Evolutionary conservation across 2,797 vertebrate species (phyloP).

Genomic region (Sebastes ruberrimus): DNA sequence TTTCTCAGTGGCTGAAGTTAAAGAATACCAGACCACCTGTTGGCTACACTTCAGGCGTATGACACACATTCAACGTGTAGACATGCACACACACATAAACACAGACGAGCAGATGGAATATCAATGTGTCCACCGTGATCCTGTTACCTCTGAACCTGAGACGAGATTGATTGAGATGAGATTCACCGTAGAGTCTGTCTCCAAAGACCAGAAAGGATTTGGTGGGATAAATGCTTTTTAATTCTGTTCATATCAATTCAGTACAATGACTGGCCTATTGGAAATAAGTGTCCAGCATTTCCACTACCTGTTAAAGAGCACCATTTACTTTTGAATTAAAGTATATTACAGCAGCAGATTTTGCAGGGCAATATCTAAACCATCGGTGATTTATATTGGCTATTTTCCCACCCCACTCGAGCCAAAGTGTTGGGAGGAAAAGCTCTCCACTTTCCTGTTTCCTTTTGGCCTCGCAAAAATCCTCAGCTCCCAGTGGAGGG

Average conservation of each 20-base stretch:
- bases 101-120: slow-evolving; percentile 33
- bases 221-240: neutral
- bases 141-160: slow-evolving; percentile 13
- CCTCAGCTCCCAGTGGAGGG: neutral
- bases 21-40: slow-evolving; percentile 51
- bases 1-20: slow-evolving; percentile 8
- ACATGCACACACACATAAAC: slow-evolving; percentile 22
- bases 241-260: neutral
- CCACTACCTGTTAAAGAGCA: neutral
- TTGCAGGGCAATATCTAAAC: neutral
- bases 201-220: neutral
- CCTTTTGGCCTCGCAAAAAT: neutral
- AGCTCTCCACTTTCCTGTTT: neutral
- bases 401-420: neutral
- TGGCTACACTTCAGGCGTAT: slow-evolving; percentile 41
- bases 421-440: neutral
- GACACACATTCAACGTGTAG: slow-evolving; percentile 13
- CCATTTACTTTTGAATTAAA: neutral
- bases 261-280: neutral
- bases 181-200: neutral
- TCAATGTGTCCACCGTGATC: slow-evolving; percentile 13
- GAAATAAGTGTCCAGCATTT: neutral
- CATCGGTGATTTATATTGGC: neutral
- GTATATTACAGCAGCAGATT: neutral
- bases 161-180: neutral